Base-by-base conservation (phyloP, 2,888 invertebrate genomes). In the Zelleria hepariella region DNA sequence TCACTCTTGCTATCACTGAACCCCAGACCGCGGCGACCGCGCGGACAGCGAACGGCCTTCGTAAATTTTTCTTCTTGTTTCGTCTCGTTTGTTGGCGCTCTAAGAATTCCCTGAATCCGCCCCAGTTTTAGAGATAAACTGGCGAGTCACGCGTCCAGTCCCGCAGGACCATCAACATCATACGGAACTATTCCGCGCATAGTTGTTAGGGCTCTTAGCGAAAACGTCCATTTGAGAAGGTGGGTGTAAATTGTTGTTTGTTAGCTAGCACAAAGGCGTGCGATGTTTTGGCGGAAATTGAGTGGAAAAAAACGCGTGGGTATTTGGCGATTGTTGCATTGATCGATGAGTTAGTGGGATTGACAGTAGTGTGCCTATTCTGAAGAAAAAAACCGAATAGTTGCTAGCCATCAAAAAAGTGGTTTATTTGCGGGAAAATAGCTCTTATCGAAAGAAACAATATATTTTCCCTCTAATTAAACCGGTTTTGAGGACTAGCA, bases 71-170 rank as follows among this genome's bases (percentile, higher is more conserved):
- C 6, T 32, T 10, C 10, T 2, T 10, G 7, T 32, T 32, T 32
- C 6, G 1, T 32, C 10, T 32, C 7, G 2, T 32, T 5, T 32
- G 4, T 32, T 32, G 7, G 7, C 10, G 32, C 7, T 10, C 32
- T 10, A n/a, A n/a, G n/a, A n/a, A n/a, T n/a, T n/a, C n/a, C 32
- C 32, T 15, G 15, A 42, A 15, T 42, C 53, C 48, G 8, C 25
- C 21, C 53, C 10, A 6, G 8, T 6, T 71, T 73, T 74, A 74
- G 79, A 79, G 80, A 75, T 75, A 72, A 80, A 79, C 67, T 69
- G 72, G 70, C 83, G 66, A 83, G 83, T 86, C 86, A 86, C 82
- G 84, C 78, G 81, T 78, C 84, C 83, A 81, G 84, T 78, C 83
- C 77, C 85, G 55, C 58, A 82, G 80, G 85, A 71, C 59, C 32